These are phyloP conservation scores for Melanogrammus aeglefinus DNA, from an alignment of 2,797 vertebrate species.

Conservation along the genomic window DNA sequence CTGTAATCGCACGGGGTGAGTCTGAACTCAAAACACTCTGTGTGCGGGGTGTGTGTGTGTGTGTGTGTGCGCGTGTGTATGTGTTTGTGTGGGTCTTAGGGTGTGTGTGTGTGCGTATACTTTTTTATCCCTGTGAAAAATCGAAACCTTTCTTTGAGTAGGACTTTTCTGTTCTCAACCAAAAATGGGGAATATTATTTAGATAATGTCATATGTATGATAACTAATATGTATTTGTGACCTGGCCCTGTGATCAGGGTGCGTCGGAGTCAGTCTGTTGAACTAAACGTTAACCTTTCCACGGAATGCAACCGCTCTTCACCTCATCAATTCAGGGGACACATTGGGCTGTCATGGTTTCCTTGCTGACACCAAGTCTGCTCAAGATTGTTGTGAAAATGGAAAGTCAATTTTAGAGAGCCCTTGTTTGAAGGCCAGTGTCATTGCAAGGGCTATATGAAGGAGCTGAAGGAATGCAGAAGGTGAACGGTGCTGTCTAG, in stretches of 20 bases:
- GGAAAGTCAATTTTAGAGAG: constrained; percentile 48
- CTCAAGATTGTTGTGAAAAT: constrained; percentile 50
- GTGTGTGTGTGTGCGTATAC: not conserved
- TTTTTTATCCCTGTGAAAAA: not conserved
- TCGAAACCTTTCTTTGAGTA: not conserved
- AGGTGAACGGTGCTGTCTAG: constrained; percentile 35
- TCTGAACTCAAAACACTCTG: constrained; percentile 63
- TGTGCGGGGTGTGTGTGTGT: constrained; percentile 49
- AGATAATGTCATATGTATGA: not conserved
- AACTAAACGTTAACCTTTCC: constrained; percentile 19
- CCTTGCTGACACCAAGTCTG: constrained; percentile 38
- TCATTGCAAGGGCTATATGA: constrained; percentile 45
- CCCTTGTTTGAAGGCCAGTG: constrained; percentile 41
- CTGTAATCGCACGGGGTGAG: constrained; percentile 66
- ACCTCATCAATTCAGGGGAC: constrained; percentile 28
- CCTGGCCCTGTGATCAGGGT: not conserved
- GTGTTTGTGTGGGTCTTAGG: not conserved
- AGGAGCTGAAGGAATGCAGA: constrained; percentile 14
- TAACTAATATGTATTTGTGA: not conserved
- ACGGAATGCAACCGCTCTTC: constrained; percentile 17
- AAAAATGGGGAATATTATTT: not conserved
- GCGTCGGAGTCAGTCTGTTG: constrained; percentile 9
- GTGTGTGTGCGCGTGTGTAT: not conserved
- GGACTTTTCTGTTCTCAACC: not conserved
- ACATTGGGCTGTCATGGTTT: constrained; percentile 22